phyloP scores from a whole-genome alignment of 2,797 vertebrate genomes.

The Phrynocephalus vlangalii region DNA sequence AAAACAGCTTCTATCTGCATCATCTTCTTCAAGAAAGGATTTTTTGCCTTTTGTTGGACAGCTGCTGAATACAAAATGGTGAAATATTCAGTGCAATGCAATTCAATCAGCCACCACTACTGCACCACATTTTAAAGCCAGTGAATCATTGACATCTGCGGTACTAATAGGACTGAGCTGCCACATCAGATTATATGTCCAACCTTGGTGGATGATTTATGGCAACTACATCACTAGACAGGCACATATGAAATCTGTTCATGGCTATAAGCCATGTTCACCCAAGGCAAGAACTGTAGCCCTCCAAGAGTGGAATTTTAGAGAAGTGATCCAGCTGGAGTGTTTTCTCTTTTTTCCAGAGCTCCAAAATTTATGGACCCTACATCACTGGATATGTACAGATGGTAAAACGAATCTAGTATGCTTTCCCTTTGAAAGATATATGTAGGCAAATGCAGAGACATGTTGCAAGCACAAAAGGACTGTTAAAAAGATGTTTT shows the following conservation, averaged over 20 bases:
- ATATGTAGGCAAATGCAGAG: no score
- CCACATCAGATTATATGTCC: not conserved
- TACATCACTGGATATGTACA: no score
- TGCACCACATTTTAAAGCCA: not conserved
- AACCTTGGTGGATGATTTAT: not conserved
- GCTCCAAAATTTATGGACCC: not conserved
- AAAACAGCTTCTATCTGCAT: not conserved
- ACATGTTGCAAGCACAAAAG: no score
- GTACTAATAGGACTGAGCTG: not conserved
- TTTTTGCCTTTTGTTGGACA: constrained; percentile 11
- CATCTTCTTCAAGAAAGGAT: constrained; percentile 17
- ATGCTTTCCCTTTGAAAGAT: no score
- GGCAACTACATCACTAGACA: not conserved
- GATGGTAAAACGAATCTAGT: no score
- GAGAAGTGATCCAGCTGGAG: no score
- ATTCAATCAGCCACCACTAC: not conserved
- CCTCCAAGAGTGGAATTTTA: no score
- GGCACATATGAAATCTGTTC: not conserved
- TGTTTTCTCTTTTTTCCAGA: no score
- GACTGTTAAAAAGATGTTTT: no score
- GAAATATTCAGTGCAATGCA: not conserved
- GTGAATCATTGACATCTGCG: constrained; percentile 4
- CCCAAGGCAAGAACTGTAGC: not conserved
- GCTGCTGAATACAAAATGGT: constrained; percentile 3
- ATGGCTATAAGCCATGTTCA: not conserved